Evolutionary conservation across 2,113 vertebrate species (phyloP).

Genomic region (Myotis yumanensis): DNA sequence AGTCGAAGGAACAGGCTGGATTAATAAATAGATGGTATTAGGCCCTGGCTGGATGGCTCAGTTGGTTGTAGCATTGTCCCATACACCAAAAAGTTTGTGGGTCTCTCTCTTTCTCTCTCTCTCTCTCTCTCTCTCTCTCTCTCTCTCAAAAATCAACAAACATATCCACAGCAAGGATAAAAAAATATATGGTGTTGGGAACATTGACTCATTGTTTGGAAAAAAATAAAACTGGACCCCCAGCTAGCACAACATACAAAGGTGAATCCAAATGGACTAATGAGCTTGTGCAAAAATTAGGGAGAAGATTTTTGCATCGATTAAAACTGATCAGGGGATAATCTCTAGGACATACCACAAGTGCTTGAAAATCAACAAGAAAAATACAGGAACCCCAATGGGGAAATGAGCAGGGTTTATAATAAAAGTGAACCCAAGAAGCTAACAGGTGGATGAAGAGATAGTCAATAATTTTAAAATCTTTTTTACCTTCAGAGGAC

Average conservation of each 20-base stretch:
- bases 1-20: not conserved
- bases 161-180: too few species aligned
- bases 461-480: not conserved
- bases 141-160: too few species aligned
- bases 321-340: not conserved
- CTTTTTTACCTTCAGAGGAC: not conserved
- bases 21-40: not conserved
- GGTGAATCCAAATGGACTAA: not conserved
- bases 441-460: not conserved
- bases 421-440: not conserved
- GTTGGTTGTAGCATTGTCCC: too few species aligned
- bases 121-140: too few species aligned
- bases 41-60: too few species aligned
- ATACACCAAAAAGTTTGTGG: too few species aligned
- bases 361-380: not conserved
- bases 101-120: too few species aligned
- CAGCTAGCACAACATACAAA: not conserved
- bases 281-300: not conserved
- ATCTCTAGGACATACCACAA: not conserved
- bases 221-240: not conserved
- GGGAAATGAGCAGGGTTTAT: not conserved
- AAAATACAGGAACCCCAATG: not conserved
- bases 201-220: not conserved
- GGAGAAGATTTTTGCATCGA: not conserved
- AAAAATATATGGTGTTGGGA: not conserved